Base-by-base conservation (phyloP, 2,888 invertebrate species). In the Dasypolia templi region DNA sequence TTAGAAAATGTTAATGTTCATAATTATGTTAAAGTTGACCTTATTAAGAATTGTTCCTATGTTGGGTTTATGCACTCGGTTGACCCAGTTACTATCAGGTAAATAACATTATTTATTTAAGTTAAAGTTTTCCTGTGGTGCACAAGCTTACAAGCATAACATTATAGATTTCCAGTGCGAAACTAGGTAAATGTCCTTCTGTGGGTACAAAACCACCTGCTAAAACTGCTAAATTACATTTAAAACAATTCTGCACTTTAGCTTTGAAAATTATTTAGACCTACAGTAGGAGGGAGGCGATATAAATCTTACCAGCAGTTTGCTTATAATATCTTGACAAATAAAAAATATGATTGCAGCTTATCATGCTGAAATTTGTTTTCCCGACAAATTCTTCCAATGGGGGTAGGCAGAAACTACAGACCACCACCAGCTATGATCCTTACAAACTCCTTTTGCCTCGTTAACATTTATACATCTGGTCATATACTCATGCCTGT, bases 61-160 rank as follows among this genome's bases (percentile, higher is more conserved):
- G 79, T 74, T 72, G 95, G 95, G 29, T 94, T 92, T 88, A 79
- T 95, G 26, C 92, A 94, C 82, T 93, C 95, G 0, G 90, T 95
- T 68, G 95, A 95, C 83, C 95, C 95, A 53, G 75, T 93, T n/a
- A 89, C 93, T 39, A 79, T 90, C 73, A 95, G 95, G 95, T 95
- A 91, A 89, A 63, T 35, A 29, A 12, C n/a, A 19, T 35, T 56
- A 19, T 39, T 69, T 71, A 68, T 22, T n/a, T 64, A 5, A n/a
- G 11, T 5, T 22, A 14, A 39, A 42, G n/a, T 67, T 53, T 14
- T n/a, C 19, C 14, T 68, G 44, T 32, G 2, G 39, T 68, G 46
- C 63, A 32, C 3, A 3, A 68, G 46, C 11, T 64, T 68, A 68
- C 7, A 44, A 14, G 26, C 35, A 22, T 68, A 44, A 17, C 2